Evolutionary conservation across 2,113 vertebrate genomes (phyloP).

Genomic region (Pygoscelis adeliae): DNA sequence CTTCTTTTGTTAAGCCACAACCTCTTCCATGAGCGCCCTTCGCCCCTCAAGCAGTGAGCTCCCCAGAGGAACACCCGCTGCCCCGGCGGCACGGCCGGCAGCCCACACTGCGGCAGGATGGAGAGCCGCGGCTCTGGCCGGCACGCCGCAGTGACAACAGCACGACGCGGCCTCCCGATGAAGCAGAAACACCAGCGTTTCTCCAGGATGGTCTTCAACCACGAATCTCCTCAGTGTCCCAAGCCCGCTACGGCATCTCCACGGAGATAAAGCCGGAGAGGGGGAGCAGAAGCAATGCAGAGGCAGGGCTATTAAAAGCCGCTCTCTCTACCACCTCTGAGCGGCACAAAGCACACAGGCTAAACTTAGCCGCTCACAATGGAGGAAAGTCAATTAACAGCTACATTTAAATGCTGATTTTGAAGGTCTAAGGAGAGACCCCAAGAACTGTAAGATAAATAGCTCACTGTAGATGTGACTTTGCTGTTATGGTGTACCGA

Average conservation of each 20-base stretch:
- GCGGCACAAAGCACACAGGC: background rate
- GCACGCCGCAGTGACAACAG: accelerated
- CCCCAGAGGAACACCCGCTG: no score
- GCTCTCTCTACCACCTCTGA: background rate
- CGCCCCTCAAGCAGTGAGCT: background rate
- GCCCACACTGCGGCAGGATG: background rate
- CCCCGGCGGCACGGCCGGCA: background rate
- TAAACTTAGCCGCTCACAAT: background rate
- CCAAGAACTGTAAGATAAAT: background rate
- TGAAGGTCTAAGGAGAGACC: background rate
- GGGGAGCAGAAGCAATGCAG: background rate
- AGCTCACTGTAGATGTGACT: accelerated
- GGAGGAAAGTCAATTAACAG: background rate
- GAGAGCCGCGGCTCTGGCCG: background rate
- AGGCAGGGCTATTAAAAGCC: background rate
- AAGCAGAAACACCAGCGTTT: background rate
- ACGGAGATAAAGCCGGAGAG: background rate
- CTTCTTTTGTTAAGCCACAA: background rate
- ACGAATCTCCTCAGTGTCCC: accelerated
- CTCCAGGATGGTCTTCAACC: background rate
- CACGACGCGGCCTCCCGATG: no score
- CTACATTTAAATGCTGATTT: background rate
- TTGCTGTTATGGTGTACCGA: accelerated
- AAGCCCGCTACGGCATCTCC: background rate
- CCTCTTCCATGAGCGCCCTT: background rate